Percentiles rank a stretch among this genome's conserved stretches.
These are phyloP conservation scores for Miichthys miiuy DNA, from an alignment of 2,797 vertebrate species.

Conservation along the genomic window DNA sequence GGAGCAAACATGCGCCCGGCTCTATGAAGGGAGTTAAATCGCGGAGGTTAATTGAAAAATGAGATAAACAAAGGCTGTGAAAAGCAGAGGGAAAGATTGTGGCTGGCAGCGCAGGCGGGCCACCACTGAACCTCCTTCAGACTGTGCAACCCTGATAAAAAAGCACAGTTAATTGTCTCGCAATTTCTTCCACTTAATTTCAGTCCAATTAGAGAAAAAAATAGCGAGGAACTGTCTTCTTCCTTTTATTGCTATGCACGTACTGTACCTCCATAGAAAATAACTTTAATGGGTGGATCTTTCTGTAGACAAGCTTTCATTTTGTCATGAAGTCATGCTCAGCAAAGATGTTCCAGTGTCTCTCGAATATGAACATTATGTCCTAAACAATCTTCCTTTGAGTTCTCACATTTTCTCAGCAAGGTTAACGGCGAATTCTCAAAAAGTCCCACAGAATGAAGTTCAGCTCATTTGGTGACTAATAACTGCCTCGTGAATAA, in stretches of 20 bases:
- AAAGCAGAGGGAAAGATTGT: constrained; percentile 90
- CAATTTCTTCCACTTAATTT: constrained; percentile 93
- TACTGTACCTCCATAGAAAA: constrained; percentile 82
- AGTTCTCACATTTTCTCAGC: constrained; percentile 25
- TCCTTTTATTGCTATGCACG: constrained; percentile 86
- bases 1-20: constrained; percentile 87
- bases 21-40: constrained; percentile 91
- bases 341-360: constrained; percentile 48
- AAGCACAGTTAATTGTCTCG: constrained; percentile 91
- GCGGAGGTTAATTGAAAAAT: constrained; percentile 97
- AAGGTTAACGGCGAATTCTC: constrained; percentile 17
- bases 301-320: constrained; percentile 61
- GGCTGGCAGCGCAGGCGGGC: constrained; percentile 84
- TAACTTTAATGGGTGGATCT: constrained; percentile 71
- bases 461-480: constrained; percentile 62
- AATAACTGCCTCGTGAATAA: constrained; percentile 55
- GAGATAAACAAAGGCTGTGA: constrained; percentile 93
- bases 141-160: constrained; percentile 85
- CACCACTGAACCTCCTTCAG: constrained; percentile 83
- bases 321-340: constrained; percentile 60
- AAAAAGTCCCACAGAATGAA: constrained; percentile 13
- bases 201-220: constrained; percentile 88
- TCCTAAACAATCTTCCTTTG: constrained; percentile 51
- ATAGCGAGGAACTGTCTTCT: constrained; percentile 77
- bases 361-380: constrained; percentile 53